Percentiles rank a stretch among this genome's conserved stretches.
phyloP scores from a whole-genome alignment of 2,113 vertebrate genomes.

The Phalacrocorax carbo region DNA sequence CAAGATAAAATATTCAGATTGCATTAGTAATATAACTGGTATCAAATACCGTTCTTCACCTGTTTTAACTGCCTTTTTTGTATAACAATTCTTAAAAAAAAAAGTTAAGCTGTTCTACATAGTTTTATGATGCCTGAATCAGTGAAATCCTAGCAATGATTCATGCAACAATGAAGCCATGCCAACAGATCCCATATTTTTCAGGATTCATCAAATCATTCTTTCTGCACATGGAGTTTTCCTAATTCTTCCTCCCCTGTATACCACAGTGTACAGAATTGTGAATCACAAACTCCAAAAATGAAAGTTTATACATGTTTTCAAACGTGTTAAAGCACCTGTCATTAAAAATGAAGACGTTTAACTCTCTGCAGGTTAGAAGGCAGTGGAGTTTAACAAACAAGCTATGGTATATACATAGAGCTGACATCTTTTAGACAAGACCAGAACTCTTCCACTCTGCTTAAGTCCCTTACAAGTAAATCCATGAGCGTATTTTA shows the following conservation, averaged over 20 bases:
- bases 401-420: background rate
- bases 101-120: background rate
- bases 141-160: background rate
- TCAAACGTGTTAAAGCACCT: background rate
- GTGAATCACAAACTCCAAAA: background rate
- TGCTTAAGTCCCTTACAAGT: background rate
- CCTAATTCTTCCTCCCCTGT: background rate
- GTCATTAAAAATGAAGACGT: background rate
- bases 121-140: background rate
- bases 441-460: background rate
- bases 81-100: background rate
- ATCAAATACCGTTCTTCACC: background rate
- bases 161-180: background rate
- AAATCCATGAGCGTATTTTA: background rate
- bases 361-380: background rate
- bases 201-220: background rate
- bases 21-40: background rate
- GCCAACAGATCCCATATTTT: background rate
- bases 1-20: background rate
- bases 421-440: background rate
- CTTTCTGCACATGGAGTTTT: background rate
- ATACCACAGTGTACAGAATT: background rate
- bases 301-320: background rate
- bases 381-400: background rate
- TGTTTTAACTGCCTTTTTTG: background rate